Evolutionary conservation across 2,113 vertebrate species (phyloP).

Genomic region (Hippolais icterina): DNA sequence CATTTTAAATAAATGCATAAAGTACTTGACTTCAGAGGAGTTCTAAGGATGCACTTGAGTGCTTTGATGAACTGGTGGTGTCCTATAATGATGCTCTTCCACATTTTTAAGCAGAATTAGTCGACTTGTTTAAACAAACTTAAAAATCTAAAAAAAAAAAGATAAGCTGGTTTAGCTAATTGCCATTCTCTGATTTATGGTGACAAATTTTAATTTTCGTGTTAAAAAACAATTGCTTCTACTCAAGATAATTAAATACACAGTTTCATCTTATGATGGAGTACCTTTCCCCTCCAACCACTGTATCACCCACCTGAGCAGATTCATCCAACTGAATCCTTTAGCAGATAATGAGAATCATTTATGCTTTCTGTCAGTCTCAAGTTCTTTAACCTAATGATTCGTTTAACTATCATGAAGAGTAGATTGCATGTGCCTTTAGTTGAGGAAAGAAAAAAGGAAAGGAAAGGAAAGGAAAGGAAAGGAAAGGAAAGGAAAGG

Average conservation of each 20-base stretch:
- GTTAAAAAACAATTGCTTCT: constrained; percentile 61
- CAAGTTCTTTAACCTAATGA: constrained; percentile 40
- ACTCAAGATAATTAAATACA: constrained; percentile 51
- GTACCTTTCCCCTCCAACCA: constrained; percentile 16
- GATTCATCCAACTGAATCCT: constrained; percentile 48
- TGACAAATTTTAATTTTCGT: constrained; percentile 63
- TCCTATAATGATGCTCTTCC: background rate
- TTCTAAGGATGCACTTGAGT: background rate
- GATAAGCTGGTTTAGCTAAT: constrained; percentile 12
- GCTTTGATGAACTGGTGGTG: background rate
- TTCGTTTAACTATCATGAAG: constrained; percentile 20
- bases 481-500: background rate
- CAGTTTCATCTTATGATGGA: constrained; percentile 47
- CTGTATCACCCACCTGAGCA: constrained; percentile 45
- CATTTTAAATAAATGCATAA: background rate
- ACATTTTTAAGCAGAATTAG: constrained; percentile 28
- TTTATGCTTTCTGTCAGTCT: constrained; percentile 61
- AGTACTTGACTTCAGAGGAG: background rate
- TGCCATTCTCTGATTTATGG: constrained; percentile 23
- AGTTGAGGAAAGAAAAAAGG: background rate
- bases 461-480: background rate
- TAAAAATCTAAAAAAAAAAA: background rate
- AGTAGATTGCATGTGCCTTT: background rate
- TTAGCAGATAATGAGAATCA: constrained; percentile 52
- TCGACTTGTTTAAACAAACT: constrained; percentile 37